phyloP scores from a whole-genome alignment of 2,888 invertebrate species.

The Lycia hirtaria region DNA sequence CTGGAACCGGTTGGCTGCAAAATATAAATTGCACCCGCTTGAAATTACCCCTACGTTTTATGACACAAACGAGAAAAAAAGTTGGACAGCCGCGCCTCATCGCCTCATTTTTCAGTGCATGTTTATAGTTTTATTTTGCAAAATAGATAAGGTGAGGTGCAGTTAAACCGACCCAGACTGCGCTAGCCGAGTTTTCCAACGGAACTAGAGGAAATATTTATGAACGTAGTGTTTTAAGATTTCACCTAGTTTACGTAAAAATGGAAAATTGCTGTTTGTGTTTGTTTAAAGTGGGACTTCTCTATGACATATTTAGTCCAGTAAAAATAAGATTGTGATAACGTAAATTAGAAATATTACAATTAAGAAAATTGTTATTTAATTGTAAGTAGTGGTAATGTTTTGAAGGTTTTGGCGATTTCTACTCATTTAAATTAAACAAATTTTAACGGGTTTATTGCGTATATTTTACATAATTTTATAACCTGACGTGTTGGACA shows the following conservation, averaged over 20 bases:
- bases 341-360: too few species aligned
- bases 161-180: constrained; percentile 25
- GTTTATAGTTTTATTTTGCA: constrained; percentile 47
- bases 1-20: constrained; percentile 61
- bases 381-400: too few species aligned
- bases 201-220: constrained; percentile 26
- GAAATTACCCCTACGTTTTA: constrained; percentile 74
- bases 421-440: too few species aligned
- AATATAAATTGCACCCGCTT: constrained; percentile 72
- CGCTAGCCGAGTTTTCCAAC: constrained; percentile 18
- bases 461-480: too few species aligned
- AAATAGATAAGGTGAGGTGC: constrained; percentile 38
- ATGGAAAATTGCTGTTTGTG: constrained; percentile 6
- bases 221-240: constrained; percentile 17
- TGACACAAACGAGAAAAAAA: constrained; percentile 68
- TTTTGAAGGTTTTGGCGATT: too few species aligned
- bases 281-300: neutral
- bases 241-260: constrained; percentile 9
- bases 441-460: too few species aligned
- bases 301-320: too few species aligned
- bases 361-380: too few species aligned
- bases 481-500: too few species aligned
- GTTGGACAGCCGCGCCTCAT: constrained; percentile 59
- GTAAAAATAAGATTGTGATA: too few species aligned
- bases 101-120: constrained; percentile 50